Base-by-base conservation (phyloP, 2,888 invertebrate species). In the Ichneumon xanthorius region DNA sequence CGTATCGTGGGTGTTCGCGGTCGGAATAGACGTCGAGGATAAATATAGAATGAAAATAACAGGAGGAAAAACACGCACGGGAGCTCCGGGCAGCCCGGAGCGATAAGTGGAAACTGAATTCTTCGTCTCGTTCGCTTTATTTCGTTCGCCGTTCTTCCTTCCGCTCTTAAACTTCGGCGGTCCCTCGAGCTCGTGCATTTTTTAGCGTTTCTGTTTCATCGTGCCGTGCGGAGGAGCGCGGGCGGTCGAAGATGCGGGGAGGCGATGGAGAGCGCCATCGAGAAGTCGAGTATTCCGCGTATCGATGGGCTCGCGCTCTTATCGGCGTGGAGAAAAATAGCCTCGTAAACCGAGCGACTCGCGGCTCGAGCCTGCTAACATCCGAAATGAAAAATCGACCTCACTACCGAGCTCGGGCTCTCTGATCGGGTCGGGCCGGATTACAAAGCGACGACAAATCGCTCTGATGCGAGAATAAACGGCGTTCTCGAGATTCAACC, bases 41-140 rank as follows among this genome's bases (percentile, higher is more conserved):
- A 76, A 84, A 80, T 77, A 76, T 81, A 79, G 76, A 75, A 85
- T 50, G 45, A 61, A 61, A 76, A 72, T 55, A 79, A 72, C 58
- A 82, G 65, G 16, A 48, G 67, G 33, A 82, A 68, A 68, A 73
- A 61, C 73, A 78, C 65, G 72, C 71, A 40, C 63, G 26, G 40
- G 33, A 50, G 58, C 53, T 37, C 67, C 22, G 50, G 58, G 22
- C 30, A 14, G 26, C 45, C 48, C 68, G 45, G n/a, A 37, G 75
- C 73, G 75, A 79, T 78, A 78, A 84, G 75, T 70, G 68, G 26
- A 65, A 45, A 75, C 33, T 71, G 26, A 79, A 79, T 80, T 75
- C 55, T 78, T 71, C 55, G 72, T 22, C 30, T n/a, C 5, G 48
- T 22, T 26, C 58, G 22, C 26, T 58, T 26, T 11, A 26, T 58